Evolutionary conservation across 2,797 vertebrate species (phyloP).

Genomic region (Sebastes umbrosus): DNA sequence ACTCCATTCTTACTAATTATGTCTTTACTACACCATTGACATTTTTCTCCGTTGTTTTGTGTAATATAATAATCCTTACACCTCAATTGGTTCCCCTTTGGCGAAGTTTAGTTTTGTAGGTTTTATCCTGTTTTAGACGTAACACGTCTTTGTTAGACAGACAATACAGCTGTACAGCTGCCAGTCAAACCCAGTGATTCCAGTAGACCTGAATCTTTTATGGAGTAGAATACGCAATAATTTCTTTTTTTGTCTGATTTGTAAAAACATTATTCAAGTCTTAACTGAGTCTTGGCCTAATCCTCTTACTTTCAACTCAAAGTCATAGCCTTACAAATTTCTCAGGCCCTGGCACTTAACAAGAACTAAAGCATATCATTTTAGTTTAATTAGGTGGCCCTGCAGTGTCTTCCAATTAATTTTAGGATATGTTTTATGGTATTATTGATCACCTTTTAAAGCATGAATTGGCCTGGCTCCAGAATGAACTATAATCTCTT

Average conservation of each 20-base stretch:
- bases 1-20: not conserved
- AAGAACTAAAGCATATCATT: not conserved
- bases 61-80: not conserved
- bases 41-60: not conserved
- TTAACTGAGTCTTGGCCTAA: not conserved
- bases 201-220: not conserved
- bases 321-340: not conserved
- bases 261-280: not conserved
- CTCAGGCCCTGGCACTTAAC: not conserved
- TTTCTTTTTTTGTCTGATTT: not conserved
- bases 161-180: not conserved
- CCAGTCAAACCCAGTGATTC: not conserved
- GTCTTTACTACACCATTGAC: not conserved
- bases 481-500: not conserved
- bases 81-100: not conserved
- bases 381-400: not conserved
- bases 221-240: not conserved
- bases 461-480: not conserved
- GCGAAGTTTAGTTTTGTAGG: not conserved
- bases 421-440: not conserved
- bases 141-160: not conserved
- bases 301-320: not conserved
- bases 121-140: not conserved
- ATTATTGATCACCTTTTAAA: conserved; percentile 9
- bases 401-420: not conserved